phyloP scores from a whole-genome alignment of 2,113 vertebrate species.

The Alethe castanea region DNA sequence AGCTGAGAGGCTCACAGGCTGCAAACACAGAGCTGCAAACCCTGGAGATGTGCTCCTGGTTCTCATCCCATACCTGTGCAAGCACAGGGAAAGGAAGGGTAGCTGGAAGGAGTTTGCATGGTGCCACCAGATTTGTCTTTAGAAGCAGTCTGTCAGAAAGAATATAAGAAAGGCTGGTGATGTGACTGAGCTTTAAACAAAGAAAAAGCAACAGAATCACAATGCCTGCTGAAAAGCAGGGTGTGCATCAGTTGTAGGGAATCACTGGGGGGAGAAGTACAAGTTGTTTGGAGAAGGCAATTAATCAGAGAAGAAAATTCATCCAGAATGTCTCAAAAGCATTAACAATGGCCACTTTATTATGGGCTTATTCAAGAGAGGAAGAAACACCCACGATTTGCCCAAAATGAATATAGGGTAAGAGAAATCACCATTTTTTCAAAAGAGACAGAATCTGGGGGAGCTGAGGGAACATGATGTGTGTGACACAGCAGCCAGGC shows the following conservation, averaged over 20 bases:
- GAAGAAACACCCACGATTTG: neutral
- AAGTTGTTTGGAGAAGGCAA: neutral
- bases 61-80: neutral
- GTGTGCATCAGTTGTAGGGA: neutral
- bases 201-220: neutral
- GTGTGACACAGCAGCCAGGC: neutral
- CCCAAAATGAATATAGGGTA: neutral
- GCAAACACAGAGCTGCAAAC: neutral
- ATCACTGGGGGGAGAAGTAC: neutral
- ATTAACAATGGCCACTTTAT: neutral
- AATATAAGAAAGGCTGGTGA: neutral
- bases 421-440: neutral
- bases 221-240: neutral
- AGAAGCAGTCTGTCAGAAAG: neutral
- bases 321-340: neutral
- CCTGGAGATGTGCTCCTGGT: neutral
- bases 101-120: neutral
- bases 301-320: neutral
- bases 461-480: neutral
- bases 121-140: rapidly evolving
- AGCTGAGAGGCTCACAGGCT: neutral
- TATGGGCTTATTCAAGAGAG: neutral
- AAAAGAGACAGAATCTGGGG: neutral
- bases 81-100: neutral
- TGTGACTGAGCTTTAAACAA: neutral